phyloP scores from a whole-genome alignment of 2,113 vertebrate genomes.

The Rhynchomys soricoides region DNA sequence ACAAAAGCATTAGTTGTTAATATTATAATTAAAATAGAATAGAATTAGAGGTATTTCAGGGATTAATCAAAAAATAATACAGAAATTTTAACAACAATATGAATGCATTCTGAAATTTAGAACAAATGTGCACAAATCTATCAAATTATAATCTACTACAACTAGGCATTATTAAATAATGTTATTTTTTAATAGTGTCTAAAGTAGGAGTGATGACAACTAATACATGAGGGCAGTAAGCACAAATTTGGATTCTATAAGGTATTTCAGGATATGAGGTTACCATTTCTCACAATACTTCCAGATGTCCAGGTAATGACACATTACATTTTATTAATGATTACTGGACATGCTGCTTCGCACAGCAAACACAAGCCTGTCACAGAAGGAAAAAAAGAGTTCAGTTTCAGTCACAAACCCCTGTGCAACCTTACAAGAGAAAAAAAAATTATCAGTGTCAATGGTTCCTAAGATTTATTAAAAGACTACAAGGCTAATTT shows the following conservation, averaged over 20 bases:
- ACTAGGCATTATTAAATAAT: not conserved
- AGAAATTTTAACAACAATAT: not conserved
- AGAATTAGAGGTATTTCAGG: not conserved
- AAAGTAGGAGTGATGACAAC: not conserved
- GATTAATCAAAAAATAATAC: not conserved
- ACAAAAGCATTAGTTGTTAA: not conserved
- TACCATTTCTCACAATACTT: not conserved
- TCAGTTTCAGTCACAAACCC: not conserved
- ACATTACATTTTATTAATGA: not conserved
- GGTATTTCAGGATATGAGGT: not conserved
- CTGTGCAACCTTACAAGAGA: not conserved
- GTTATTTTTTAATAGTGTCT: not conserved
- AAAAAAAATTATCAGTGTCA: not conserved
- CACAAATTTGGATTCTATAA: not conserved
- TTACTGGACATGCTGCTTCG: not conserved
- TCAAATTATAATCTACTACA: not conserved
- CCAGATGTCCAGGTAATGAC: not conserved
- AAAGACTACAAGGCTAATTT: too few relatives aligned
- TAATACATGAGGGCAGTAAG: fast-evolving
- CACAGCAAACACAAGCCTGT: too few relatives aligned
- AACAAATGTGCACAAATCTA: not conserved
- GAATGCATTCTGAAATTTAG: not conserved
- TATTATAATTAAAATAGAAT: not conserved
- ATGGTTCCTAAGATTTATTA: not conserved
- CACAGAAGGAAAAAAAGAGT: not conserved